Evolutionary conservation across 2,888 invertebrate genomes (phyloP), one percentile per base, ranked within the genome.

Genomic region (Drosophila nr. medialis): DNA sequence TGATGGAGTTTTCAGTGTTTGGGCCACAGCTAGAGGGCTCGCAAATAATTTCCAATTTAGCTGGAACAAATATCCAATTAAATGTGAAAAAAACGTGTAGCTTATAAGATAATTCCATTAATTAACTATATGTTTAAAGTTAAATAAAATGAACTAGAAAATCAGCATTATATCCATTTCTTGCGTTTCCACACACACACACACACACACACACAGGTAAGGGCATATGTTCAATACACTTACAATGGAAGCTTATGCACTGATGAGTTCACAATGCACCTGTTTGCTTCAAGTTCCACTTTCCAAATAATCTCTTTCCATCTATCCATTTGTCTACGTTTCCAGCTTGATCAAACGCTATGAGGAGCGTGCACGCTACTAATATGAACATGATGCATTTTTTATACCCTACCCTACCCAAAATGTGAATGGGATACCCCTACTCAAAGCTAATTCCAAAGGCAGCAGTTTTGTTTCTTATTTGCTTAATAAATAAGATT

Each of bases 281-380:
- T 10, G 8, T 29, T n/a, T 55, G 54, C 21, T 24, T 15, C 2
- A 15, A 24, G 5, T 34, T 15, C n/a, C 7, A 24, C n/a, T 5
- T 5, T 55, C 18, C 11, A n/a, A 24, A 55, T 55, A 38, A 53
- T 29, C 11, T n/a, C 11, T 27, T 34, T 55, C n/a, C 36, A 38
- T 8, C 13, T 42, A 21, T 56, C 18, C n/a, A 50, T 30, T 29
- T 45, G 11, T 50, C 48, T 48, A 38, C 63, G 49, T 13, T 76
- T 86, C 34, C 86, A 89, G 85, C 50, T 61, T 81, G 40, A 78
- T 84, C 49, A 74, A 81, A n/a, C 70, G 75, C 7, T 84, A 83
- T 55, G 79, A 74, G 15, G 77, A 77, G 53, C 81, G 75, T 7
- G 66, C 72, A 13, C 84, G 89, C 48, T 86, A 86, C 72, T 86